phyloP scores from a whole-genome alignment of 2,113 vertebrate species.

The Seriola aureovittata region DNA sequence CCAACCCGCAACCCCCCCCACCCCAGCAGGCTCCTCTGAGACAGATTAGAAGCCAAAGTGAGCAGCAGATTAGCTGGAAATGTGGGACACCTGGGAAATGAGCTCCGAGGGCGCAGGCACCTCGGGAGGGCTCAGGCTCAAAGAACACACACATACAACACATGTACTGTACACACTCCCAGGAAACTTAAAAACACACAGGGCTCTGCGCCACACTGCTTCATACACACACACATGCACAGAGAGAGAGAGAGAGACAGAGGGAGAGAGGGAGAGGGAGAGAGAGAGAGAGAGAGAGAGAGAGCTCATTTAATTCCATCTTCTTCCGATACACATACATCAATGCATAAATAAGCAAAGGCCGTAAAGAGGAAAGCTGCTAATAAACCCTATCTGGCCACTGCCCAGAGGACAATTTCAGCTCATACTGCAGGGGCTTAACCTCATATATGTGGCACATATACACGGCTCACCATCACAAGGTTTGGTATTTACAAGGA shows the following conservation, averaged over 20 bases:
- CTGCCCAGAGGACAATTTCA: slow-evolving; percentile 67
- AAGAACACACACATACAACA: slow-evolving; percentile 34
- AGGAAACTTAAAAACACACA: slow-evolving; percentile 20
- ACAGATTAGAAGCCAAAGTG: slow-evolving; percentile 80
- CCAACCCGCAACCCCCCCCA: slow-evolving; percentile 13
- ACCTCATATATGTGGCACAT: slow-evolving; percentile 58
- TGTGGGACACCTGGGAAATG: slow-evolving; percentile 84
- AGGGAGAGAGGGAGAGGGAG: neutral
- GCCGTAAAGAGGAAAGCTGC: slow-evolving; percentile 46
- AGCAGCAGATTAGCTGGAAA: slow-evolving; percentile 82
- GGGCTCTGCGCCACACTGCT: neutral
- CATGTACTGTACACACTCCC: slow-evolving; percentile 1
- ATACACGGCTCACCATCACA: slow-evolving; percentile 53
- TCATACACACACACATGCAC: neutral
- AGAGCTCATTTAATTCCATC: slow-evolving; percentile 49
- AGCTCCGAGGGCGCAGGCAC: slow-evolving; percentile 61
- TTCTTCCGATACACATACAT: slow-evolving; percentile 52
- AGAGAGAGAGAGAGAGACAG: no score
- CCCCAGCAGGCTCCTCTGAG: slow-evolving; percentile 63
- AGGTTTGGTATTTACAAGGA: slow-evolving; percentile 72
- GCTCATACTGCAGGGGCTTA: slow-evolving; percentile 51
- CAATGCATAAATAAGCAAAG: slow-evolving; percentile 64
- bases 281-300: no score
- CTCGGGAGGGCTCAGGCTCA: slow-evolving; percentile 24
- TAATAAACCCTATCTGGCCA: slow-evolving; percentile 63